phyloP scores from a whole-genome alignment of 2,888 invertebrate genomes.

The Tipula helvola region DNA sequence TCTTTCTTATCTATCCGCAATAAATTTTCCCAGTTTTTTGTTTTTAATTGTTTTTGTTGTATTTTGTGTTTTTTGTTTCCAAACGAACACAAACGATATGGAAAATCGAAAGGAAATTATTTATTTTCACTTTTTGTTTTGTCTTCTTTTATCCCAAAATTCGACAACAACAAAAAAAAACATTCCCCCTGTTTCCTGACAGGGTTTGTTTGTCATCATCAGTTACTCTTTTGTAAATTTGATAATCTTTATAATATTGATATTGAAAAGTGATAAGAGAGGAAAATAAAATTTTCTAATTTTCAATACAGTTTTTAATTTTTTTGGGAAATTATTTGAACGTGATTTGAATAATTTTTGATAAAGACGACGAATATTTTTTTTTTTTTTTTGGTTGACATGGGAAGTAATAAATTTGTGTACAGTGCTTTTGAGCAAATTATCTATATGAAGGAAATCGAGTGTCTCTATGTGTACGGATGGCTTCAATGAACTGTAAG shows the following conservation, averaged over 20 bases:
- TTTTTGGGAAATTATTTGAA: background rate
- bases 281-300: background rate
- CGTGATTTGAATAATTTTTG: background rate
- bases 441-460: background rate
- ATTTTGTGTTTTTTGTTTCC: background rate
- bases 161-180: background rate
- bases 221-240: background rate
- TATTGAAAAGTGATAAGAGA: background rate
- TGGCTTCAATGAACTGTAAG: background rate
- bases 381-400: background rate
- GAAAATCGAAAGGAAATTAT: background rate
- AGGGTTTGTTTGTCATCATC: background rate
- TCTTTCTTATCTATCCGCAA: background rate
- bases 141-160: background rate
- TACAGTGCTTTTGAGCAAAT: background rate
- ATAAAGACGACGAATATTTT: background rate
- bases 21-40: background rate
- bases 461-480: background rate
- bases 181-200: background rate
- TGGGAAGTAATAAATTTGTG: background rate
- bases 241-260: background rate
- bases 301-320: background rate
- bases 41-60: background rate
- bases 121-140: background rate
- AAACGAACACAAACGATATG: background rate